phyloP scores from a whole-genome alignment of 1,140 invertebrate species.

The Bombus sibiricus region DNA sequence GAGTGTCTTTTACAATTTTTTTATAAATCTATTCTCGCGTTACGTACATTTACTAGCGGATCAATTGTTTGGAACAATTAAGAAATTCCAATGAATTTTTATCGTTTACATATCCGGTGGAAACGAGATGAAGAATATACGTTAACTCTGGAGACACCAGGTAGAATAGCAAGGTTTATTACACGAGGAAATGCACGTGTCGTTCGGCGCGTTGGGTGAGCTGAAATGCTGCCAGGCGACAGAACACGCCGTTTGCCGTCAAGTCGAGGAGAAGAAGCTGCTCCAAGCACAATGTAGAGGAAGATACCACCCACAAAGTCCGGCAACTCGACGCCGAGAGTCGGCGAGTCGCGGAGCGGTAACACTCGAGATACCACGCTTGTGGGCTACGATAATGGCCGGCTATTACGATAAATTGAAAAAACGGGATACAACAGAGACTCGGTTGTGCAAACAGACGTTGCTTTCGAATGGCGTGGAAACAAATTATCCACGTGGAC shows the following conservation, averaged over 20 bases:
- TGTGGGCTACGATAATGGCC: conserved; percentile 56
- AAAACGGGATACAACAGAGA: conserved; percentile 38
- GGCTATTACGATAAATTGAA: conserved; percentile 63
- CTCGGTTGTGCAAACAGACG: conserved; percentile 53
- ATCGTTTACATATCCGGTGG: no score
- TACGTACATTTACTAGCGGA: no score
- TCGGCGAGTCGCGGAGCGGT: not conserved
- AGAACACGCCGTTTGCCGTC: conserved; percentile 18
- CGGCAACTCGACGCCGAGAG: conserved; percentile 20
- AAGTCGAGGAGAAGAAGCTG: not conserved
- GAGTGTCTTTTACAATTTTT: no score
- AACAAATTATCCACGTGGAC: conserved; percentile 16
- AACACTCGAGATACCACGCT: conserved; percentile 61
- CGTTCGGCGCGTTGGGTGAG: not conserved
- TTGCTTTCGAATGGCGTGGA: not conserved
- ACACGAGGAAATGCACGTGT: not conserved
- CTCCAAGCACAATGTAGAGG: conserved; percentile 3
- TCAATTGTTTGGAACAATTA: no score
- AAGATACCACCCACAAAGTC: conserved; percentile 59
- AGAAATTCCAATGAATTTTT: no score
- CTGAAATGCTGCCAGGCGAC: not conserved
- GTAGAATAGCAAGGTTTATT: not conserved
- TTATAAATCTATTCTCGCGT: no score
- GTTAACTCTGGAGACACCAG: not conserved
- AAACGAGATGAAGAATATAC: no score